Evolutionary conservation across 2,113 vertebrate genomes (phyloP), one percentile per base, ranked within the genome.

Genomic region (Pantherophis guttatus): DNA sequence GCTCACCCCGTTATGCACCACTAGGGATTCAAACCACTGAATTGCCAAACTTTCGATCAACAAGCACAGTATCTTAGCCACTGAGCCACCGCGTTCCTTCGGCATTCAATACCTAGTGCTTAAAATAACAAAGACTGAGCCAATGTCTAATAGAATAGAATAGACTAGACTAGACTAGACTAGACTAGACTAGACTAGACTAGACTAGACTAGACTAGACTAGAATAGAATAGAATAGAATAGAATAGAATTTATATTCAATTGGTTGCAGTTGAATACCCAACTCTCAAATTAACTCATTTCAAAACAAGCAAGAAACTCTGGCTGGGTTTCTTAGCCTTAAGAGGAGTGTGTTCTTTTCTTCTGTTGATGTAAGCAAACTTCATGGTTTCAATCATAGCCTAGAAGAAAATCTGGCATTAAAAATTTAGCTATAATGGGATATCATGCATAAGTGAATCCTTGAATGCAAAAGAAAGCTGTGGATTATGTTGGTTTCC

Each of bases 251-350:
- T 70, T 86, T 81, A 55, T 94, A 26, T 19, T 19, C 88, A 65
- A 19, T 29, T 44, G 5, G 81, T 53, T 11, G 89, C 88, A 48
- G 59, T 3, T 33, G 26, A 17, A 85, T 55, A 89, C 39, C 7
- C 12, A 1, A 75, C 3, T 19, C 7, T 39, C 33, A 91, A 59
- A 21, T 53, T 50, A 85, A 44, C 54, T 91, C n/a, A 70, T 44
- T 94, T 90, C 91, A 58, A n/a, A 70, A 39, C 58, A 91, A 91
- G 29, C 86, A 93, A 48, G 91, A 75, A 88, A 89, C 9, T 53
- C 86, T 57, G 21, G 50, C 50, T 86, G 8, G 11, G 7, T 86
- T 94, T 29, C 50, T 57, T 57, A 70, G 26, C 21, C 26, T 29
- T 23, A 15, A 33, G 57, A 87, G 29, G 88, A 91, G n/a, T 39